Base-by-base conservation (phyloP, 2,888 invertebrate genomes). In the Dasypogon diadema region DNA sequence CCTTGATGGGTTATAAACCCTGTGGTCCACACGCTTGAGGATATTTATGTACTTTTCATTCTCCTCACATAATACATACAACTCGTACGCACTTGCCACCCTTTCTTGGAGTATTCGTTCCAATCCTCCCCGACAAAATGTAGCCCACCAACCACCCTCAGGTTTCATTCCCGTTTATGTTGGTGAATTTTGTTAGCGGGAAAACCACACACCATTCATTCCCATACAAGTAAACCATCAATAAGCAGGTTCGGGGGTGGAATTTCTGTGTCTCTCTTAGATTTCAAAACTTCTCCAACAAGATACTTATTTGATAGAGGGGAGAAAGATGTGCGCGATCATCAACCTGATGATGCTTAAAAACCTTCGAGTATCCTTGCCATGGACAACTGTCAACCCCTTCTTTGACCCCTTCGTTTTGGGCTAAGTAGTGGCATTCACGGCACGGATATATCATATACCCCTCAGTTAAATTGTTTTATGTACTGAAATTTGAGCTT, bases 271-370 rank as follows among this genome's bases (percentile, higher is more conserved):
- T 51, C 46, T 58, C 58, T 60, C 58, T 48, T 48, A n/a, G 22
- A 30, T 26, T 18, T 14, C 22, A 74, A 55, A 74, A 42, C 21
- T 22, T 46, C 74, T 24, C 60, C 51, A 4, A 4, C 12, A 37
- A 14, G 21, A 58, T 22, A 12, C 6, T 54, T 30, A 12, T 37
- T 16, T 2, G 5, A 10, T 1, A 14, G 74, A 18, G 63, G 74
- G 74, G 74, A 30, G 18, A 22, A 30, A n/a, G 6, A 18, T 8
- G 46, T 74, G 74, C 74, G 74, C 74, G 21, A 14, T 55, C 60
- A 63, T 51, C 74, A 74, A 60, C 74, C 74, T 74, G 74, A 73
- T 74, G 74, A 74, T 48, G 48, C 51, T 42, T 24, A n/a, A 42
- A 24, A 14, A 37, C 8, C 37, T 55, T n/a, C 16, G 21, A 46